These are phyloP conservation scores for Hemibagrus guttatus DNA, from an alignment of 2,797 vertebrate genomes.

Conservation along the genomic window DNA sequence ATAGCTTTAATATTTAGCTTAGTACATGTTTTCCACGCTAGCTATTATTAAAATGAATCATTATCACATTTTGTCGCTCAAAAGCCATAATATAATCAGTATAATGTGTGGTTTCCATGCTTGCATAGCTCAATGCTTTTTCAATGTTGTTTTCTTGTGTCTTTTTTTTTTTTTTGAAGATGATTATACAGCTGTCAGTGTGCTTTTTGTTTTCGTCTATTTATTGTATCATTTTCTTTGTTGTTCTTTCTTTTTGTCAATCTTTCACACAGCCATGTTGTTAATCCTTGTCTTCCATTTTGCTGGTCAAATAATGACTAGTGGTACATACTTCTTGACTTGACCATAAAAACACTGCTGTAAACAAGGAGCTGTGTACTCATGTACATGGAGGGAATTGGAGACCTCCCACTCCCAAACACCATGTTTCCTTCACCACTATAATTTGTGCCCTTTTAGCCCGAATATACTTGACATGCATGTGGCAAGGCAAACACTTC, in stretches of 20 bases:
- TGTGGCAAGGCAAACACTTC: not conserved
- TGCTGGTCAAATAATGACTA: not conserved
- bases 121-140: not conserved
- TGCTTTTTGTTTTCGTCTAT: not conserved
- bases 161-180: not conserved
- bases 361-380: slow-evolving; percentile 10
- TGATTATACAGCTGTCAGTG: not conserved
- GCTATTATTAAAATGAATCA: not conserved
- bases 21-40: not conserved
- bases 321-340: not conserved
- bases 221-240: not conserved
- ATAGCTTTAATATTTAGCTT: not conserved
- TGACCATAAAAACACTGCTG: not conserved
- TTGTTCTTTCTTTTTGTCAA: not conserved
- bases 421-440: slow-evolving; percentile 10
- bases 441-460: not conserved
- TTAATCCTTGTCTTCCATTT: not conserved
- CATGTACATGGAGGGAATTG: not conserved
- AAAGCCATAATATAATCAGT: not conserved
- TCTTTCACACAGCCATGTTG: not conserved
- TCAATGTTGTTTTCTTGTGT: not conserved
- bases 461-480: not conserved
- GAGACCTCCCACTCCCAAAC: not conserved
- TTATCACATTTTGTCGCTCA: not conserved
- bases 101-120: not conserved